Percentiles rank a stretch among this genome's conserved stretches.
These are phyloP conservation scores for Agrochola lota DNA, from an alignment of 2,888 invertebrate genomes.

Conservation along the genomic window DNA sequence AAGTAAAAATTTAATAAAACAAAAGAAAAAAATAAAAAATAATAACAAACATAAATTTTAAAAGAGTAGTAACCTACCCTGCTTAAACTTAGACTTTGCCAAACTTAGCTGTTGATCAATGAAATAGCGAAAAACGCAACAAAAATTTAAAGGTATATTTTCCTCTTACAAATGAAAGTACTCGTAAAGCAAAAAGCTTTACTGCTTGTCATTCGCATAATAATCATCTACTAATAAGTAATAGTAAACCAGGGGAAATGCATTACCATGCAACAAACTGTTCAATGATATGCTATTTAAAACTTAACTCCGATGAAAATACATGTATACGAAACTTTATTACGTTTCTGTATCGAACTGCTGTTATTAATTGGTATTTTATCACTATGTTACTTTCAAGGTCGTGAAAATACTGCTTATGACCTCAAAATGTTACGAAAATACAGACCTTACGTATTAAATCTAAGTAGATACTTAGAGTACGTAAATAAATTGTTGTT, in stretches of 20 bases:
- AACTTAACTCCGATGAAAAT: neutral
- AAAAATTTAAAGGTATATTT: slow-evolving; percentile 2
- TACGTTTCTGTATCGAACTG: neutral
- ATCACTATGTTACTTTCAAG: neutral
- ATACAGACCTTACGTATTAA: neutral
- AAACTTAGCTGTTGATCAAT: neutral
- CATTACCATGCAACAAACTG: slow-evolving; percentile 33
- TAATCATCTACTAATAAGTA: slow-evolving; percentile 17
- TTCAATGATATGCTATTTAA: slow-evolving; percentile 21
- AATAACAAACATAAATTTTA: no score
- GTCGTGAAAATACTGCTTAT: slow-evolving; percentile 9
- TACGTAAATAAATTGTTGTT: neutral
- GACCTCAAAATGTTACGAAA: neutral
- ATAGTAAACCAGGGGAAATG: slow-evolving; percentile 26
- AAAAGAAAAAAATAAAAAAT: no score
- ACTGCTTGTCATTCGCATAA: slow-evolving; percentile 34
- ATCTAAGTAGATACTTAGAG: neutral
- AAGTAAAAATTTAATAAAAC: no score
- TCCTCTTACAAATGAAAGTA: slow-evolving; percentile 35
- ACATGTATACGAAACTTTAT: neutral
- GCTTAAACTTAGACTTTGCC: neutral
- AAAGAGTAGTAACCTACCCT: neutral
- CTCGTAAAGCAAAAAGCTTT: slow-evolving; percentile 31
- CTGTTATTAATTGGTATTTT: neutral
- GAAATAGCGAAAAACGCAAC: neutral